Evolutionary conservation across 1,140 invertebrate genomes (phyloP).

Genomic region (Pogonomyrmex californicus): DNA sequence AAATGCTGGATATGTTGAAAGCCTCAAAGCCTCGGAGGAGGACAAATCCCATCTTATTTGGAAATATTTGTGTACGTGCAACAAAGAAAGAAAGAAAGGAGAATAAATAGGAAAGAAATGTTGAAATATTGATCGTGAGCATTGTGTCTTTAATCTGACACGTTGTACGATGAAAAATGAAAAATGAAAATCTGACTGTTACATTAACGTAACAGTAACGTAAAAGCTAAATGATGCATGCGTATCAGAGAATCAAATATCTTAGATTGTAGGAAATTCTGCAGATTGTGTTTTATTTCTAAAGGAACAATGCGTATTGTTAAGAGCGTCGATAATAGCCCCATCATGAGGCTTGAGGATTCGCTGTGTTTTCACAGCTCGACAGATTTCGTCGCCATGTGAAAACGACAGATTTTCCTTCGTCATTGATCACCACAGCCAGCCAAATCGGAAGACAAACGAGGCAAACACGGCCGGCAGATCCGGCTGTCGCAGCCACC

Average conservation of each 20-base stretch:
- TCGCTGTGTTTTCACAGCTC: conserved; percentile 29
- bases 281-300: background rate
- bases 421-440: conserved; percentile 46
- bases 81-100: background rate
- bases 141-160: background rate
- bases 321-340: background rate
- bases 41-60: conserved; percentile 27
- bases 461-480: conserved; percentile 51
- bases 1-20: conserved; percentile 29
- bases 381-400: conserved; percentile 38
- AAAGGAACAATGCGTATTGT: conserved; percentile 24
- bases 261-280: background rate
- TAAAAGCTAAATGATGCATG: background rate
- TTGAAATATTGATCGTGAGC: background rate
- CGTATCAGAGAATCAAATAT: background rate
- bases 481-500: conserved; percentile 48
- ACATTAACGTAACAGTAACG: no score
- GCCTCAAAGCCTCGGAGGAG: conserved; percentile 8
- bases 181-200: background rate
- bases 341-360: background rate
- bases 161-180: background rate
- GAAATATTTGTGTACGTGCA: conserved; percentile 24
- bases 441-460: conserved; percentile 60
- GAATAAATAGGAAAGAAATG: background rate
- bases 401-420: conserved; percentile 62